These are phyloP conservation scores for Hapalemur alaotrensis DNA, from an alignment of 2,797 vertebrate genomes.

Conservation along the genomic window DNA sequence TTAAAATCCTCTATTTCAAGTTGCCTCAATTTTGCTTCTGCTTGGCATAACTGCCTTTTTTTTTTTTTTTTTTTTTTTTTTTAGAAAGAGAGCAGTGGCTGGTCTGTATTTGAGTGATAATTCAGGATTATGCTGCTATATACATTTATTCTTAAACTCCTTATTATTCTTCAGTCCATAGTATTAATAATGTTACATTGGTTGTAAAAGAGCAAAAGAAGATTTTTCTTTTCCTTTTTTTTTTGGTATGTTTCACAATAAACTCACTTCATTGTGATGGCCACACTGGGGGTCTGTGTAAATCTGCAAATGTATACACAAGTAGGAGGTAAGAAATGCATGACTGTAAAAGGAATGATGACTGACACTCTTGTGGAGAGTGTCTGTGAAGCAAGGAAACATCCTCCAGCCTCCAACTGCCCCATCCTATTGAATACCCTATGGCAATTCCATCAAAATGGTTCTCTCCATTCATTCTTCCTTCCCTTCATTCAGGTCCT, in stretches of 20 bases:
- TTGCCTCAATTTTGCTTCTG: conserved; percentile 44
- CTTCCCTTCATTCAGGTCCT: conserved; percentile 78
- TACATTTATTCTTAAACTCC: neutral
- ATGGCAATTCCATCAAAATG: conserved; percentile 74
- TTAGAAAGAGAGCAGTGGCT: neutral
- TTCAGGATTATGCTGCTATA: neutral
- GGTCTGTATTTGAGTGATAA: neutral
- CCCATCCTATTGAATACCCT: conserved; percentile 56
- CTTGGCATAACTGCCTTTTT: neutral
- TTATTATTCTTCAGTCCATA: conserved; percentile 30
- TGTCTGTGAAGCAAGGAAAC: conserved; percentile 72
- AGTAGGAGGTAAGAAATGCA: conserved; percentile 37
- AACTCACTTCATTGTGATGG: conserved; percentile 55
- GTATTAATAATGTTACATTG: conserved; percentile 33
- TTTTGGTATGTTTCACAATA: conserved; percentile 29
- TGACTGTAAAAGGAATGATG: conserved; percentile 29
- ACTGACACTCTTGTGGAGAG: conserved; percentile 38
- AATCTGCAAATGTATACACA: conserved; percentile 26
- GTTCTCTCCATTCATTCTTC: conserved; percentile 76
- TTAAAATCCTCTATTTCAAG: conserved; percentile 55
- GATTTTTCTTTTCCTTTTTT: neutral
- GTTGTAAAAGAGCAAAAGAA: neutral
- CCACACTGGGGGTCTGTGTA: conserved; percentile 47
- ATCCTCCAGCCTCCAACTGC: neutral
- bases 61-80: neutral